Percentiles rank a stretch among this genome's conserved stretches.
phyloP scores from a whole-genome alignment of 2,888 invertebrate genomes.

The Isotomurus palustris region DNA sequence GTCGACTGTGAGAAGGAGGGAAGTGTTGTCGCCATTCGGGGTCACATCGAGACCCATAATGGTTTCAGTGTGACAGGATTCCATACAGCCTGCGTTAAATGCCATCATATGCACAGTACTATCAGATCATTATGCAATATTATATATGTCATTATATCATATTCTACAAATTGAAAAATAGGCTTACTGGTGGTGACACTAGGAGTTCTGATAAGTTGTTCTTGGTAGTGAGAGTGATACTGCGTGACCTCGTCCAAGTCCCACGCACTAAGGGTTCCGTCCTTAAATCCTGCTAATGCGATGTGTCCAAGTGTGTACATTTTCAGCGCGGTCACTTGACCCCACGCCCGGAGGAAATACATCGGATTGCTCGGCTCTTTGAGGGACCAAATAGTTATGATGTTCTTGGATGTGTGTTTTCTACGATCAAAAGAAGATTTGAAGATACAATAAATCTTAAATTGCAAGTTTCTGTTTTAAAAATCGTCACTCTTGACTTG shows the following conservation, averaged over 20 bases:
- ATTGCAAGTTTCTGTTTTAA: slow-evolving; percentile 8
- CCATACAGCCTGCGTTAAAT: slow-evolving; percentile 23
- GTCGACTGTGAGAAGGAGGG: slow-evolving; percentile 31
- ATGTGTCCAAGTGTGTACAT: slow-evolving; percentile 29
- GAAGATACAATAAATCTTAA: too few relatives aligned
- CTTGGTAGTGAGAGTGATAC: slow-evolving; percentile 40
- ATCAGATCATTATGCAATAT: too few relatives aligned
- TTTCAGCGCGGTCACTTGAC: slow-evolving; percentile 34
- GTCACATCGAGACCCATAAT: slow-evolving; percentile 35
- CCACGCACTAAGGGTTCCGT: slow-evolving; percentile 42
- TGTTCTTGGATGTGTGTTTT: slow-evolving; percentile 38
- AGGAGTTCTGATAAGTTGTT: slow-evolving; percentile 40
- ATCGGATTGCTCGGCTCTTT: slow-evolving; percentile 42
- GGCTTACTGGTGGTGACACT: slow-evolving; percentile 39
- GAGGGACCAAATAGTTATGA: slow-evolving; percentile 41
- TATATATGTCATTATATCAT: neutral
- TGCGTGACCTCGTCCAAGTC: slow-evolving; percentile 37
- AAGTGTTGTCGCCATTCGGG: slow-evolving; percentile 30
- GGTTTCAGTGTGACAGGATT: slow-evolving; percentile 18
- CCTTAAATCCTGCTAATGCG: slow-evolving; percentile 35
- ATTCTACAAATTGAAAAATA: neutral
- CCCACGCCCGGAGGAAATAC: slow-evolving; percentile 42
- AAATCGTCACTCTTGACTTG: neutral
- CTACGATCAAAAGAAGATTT: slow-evolving; percentile 11
- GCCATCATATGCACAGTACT: too few relatives aligned